Percentiles rank a stretch among this genome's conserved stretches.
phyloP scores from a whole-genome alignment of 2,888 invertebrate species.

The Iselma pallidipennis region DNA sequence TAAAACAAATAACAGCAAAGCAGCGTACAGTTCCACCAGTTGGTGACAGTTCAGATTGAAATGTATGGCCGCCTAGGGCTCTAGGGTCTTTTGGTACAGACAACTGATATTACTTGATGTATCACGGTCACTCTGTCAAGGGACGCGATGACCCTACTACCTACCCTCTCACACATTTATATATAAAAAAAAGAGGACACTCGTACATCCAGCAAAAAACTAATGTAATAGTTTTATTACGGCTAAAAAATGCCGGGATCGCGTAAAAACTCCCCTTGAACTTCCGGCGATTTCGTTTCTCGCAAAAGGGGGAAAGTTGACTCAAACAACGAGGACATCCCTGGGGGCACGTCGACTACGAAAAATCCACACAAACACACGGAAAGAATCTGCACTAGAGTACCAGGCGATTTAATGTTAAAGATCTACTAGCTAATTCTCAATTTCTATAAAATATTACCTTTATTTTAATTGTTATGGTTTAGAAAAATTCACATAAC shows the following conservation, averaged over 20 bases:
- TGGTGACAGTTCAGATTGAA: conserved; percentile 56
- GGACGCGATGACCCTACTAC: conserved; percentile 48
- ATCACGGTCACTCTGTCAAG: conserved; percentile 57
- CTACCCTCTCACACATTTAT: not conserved
- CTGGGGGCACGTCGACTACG: not conserved
- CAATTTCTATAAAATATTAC: not conserved
- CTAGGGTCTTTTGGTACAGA: conserved; percentile 51
- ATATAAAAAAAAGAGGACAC: not conserved
- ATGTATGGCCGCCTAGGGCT: conserved; percentile 55
- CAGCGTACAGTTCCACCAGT: conserved; percentile 6
- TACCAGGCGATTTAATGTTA: not conserved
- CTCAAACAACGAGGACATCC: not conserved
- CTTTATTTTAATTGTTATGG: conserved; percentile 11
- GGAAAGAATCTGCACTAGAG: not conserved
- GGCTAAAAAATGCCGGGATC: conserved; percentile 44
- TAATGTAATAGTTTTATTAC: conserved; percentile 58
- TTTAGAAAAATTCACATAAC: conserved; percentile 19
- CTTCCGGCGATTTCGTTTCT: not conserved
- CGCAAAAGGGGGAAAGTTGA: not conserved
- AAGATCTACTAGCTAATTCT: not conserved
- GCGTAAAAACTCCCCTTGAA: conserved; percentile 27
- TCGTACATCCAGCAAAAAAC: conserved; percentile 45
- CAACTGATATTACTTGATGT: conserved; percentile 58
- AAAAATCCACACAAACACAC: not conserved
- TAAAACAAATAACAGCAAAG: not conserved